Base-by-base conservation (phyloP, 2,888 invertebrate species). In the Cheilosia vulpina region DNA sequence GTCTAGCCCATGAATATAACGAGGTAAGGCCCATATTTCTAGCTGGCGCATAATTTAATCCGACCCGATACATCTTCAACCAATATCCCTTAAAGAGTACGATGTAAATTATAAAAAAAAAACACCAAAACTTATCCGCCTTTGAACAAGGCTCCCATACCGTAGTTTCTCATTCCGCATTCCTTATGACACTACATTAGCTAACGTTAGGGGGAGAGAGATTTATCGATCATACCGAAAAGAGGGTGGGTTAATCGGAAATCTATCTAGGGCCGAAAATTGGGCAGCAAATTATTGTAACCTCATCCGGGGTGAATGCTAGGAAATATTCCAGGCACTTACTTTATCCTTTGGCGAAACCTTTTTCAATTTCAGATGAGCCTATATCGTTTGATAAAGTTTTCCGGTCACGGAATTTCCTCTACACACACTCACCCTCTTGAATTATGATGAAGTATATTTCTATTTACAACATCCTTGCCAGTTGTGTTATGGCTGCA, bases 401-500 rank as follows among this genome's bases (percentile, higher is more conserved):
- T 73, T 73, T 73, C 73, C 63, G 63, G 73, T 73, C 73, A 73
- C 73, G 73, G 47, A 73, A 63, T 63, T 24, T 55, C 55, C 63
- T 63, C 45, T 53, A 47, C 55, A 47, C 45, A 45, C 17, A 38
- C 13, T 9, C 31, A 9, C 19, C 45, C 53, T 45, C 73, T 63
- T 73, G 63, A 63, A 73, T 73, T 73, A 73, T 73, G 73, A 73
- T 73, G 53, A 52, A 73, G 63, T 45, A 73, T 73, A 63, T 73
- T 73, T 45, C 73, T 63, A 73, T 73, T 63, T 63, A 73, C 53
- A 73, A 63, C 55, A 63, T 73, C 55, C 45, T 45, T 5, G 60
- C 45, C 55, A 43, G 31, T 38, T 38, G 53, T 52, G 34, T 38
- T 19, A 38, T 7, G 6, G 0, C 24, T 60, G 41, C 15, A 24